Conservation (phyloP, 2,113 vertebrate species). For the Lepus timidus region DNA sequence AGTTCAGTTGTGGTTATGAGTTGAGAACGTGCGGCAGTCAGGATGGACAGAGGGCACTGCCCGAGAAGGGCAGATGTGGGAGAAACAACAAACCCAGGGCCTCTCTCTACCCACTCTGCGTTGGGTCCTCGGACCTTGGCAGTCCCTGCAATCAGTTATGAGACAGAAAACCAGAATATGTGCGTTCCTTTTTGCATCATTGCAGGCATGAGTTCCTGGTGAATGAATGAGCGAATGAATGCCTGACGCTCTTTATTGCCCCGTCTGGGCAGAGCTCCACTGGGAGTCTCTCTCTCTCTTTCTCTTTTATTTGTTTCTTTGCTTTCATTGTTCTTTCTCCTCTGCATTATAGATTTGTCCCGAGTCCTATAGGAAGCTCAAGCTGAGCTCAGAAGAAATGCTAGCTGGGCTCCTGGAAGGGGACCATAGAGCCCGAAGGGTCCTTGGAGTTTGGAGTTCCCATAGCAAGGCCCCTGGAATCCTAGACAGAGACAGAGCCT, state of each 20-base stretch:
- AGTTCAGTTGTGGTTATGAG: not conserved
- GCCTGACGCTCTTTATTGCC: not conserved
- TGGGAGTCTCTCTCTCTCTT: not conserved
- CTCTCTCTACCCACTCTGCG: not conserved
- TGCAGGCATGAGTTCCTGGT: not conserved
- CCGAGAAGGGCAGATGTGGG: not conserved
- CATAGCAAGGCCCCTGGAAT: not conserved
- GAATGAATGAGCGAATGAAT: not conserved
- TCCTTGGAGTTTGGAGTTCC: not conserved
- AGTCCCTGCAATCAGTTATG: not conserved
- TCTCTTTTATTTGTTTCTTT: not conserved
- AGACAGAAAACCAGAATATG: not conserved
- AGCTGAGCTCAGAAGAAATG: conserved; percentile 11
- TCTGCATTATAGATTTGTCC: not conserved
- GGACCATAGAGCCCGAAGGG: not conserved
- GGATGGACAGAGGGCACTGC: not conserved
- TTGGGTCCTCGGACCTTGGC: not conserved
- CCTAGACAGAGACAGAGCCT: not conserved
- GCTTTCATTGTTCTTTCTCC: conserved; percentile 8
- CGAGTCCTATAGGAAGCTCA: not conserved
- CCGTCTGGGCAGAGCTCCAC: not conserved
- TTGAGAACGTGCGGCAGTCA: not conserved
- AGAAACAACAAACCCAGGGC: not conserved
- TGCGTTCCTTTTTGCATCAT: not conserved
- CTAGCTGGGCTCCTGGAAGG: not conserved